These are phyloP conservation scores for Eupeodes luniger DNA, from an alignment of 2,888 invertebrate species.

Conservation along the genomic window DNA sequence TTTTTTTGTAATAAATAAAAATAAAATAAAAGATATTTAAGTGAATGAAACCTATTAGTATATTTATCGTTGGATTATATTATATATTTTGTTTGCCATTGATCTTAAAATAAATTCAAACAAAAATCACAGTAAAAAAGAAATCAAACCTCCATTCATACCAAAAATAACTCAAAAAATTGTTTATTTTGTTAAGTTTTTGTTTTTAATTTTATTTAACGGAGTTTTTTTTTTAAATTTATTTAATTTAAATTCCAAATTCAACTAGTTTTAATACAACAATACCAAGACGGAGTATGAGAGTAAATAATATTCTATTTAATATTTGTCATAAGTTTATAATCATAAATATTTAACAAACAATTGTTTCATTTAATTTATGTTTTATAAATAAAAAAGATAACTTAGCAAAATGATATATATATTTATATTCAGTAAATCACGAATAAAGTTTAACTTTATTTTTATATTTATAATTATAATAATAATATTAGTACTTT, in stretches of 20 bases:
- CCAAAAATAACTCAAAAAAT: constrained; percentile 47
- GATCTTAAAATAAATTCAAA: constrained; percentile 41
- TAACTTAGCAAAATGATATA: constrained; percentile 66
- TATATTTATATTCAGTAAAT: constrained; percentile 77
- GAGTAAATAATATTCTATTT: constrained; percentile 38
- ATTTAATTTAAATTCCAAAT: constrained; percentile 37
- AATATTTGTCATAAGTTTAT: constrained; percentile 3
- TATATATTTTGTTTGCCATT: constrained; percentile 15
- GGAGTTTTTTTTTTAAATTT: constrained; percentile 4
- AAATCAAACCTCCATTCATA: constrained; percentile 22
- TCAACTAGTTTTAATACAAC: constrained; percentile 58
- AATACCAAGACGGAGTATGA: constrained; percentile 68
- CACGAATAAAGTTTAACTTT: constrained; percentile 83
- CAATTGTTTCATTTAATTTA: background rate
- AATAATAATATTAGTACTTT: constrained; percentile 69
- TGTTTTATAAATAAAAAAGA: constrained; percentile 31
- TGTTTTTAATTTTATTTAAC: constrained; percentile 11
- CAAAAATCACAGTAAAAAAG: constrained; percentile 17
- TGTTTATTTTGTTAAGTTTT: background rate
- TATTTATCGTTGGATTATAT: constrained; percentile 25
- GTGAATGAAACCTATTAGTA: constrained; percentile 69
- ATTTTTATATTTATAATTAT: constrained; percentile 70
- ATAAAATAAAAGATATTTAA: constrained; percentile 11
- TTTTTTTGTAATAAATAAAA: no score
- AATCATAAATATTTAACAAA: constrained; percentile 38